Evolutionary conservation across 2,888 invertebrate species (phyloP).

Genomic region (Brenthis ino): DNA sequence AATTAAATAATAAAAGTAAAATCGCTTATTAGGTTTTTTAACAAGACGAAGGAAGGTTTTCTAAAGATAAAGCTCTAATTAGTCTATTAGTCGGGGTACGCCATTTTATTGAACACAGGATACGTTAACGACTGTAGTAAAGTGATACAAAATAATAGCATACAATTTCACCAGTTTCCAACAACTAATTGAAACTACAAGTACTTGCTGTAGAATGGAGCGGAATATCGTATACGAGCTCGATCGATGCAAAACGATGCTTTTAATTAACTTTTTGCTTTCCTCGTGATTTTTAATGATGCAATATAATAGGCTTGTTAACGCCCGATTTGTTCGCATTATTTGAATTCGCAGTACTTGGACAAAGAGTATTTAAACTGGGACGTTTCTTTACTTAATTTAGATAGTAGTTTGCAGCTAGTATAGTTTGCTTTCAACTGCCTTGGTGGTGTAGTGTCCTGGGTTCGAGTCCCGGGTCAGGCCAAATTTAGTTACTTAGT

Average conservation of each 20-base stretch:
- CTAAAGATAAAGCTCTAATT: too few species aligned
- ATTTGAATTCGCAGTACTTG: slow-evolving; percentile 1
- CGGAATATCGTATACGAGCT: not conserved
- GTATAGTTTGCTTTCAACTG: too few species aligned
- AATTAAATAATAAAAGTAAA: too few species aligned
- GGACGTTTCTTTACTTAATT: too few species aligned
- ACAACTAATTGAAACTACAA: slow-evolving; percentile 7
- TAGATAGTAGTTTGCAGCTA: too few species aligned
- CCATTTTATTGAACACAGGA: slow-evolving; percentile 3
- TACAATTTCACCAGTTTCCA: slow-evolving; percentile 7
- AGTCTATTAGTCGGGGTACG: too few species aligned
- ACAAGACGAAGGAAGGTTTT: too few species aligned
- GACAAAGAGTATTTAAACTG: not conserved
- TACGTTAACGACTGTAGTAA: slow-evolving; percentile 12
- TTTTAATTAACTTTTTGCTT: slow-evolving; percentile 26
- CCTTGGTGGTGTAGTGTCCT: too few species aligned
- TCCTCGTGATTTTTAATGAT: slow-evolving; percentile 28
- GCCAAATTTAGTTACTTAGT: too few species aligned
- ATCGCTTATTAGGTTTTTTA: too few species aligned
- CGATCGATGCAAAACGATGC: slow-evolving; percentile 15
- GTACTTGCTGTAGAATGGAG: not conserved
- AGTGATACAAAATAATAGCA: not conserved
- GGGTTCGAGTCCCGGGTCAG: too few species aligned
- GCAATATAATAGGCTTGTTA: slow-evolving; percentile 16
- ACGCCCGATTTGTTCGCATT: slow-evolving; percentile 19